phyloP scores from a whole-genome alignment of 2,113 vertebrate genomes.

The Heterocephalus glaber region DNA sequence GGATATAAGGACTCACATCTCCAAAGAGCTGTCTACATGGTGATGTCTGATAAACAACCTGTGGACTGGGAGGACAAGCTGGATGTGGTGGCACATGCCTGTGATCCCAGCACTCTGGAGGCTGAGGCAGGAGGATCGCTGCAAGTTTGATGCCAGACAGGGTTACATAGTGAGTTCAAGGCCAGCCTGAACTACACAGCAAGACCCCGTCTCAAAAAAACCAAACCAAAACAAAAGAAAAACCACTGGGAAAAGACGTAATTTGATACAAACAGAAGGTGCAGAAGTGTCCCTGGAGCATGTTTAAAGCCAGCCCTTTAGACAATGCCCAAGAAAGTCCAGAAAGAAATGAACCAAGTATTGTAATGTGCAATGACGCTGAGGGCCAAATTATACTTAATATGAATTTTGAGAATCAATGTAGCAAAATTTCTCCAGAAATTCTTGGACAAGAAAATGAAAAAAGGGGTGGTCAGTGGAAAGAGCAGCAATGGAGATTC shows the following conservation, averaged over 20 bases:
- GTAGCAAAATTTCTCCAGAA: conserved; percentile 1
- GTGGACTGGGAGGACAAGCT: background rate
- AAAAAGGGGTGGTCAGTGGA: background rate
- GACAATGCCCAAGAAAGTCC: background rate
- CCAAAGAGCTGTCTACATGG: background rate
- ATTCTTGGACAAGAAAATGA: background rate
- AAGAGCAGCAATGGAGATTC: background rate
- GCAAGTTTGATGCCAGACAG: background rate
- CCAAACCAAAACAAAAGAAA: background rate
- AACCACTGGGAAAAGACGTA: background rate
- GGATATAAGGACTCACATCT: background rate
- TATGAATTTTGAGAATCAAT: background rate
- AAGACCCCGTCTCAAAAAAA: background rate
- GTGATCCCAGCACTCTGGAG: background rate
- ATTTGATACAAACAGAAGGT: background rate
- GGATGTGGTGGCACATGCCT: background rate
- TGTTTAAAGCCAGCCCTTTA: background rate
- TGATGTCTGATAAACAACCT: background rate
- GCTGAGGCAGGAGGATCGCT: background rate
- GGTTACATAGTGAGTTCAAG: background rate
- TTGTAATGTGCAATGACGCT: background rate
- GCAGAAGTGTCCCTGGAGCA: background rate
- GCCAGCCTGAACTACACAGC: background rate
- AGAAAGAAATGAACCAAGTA: background rate
- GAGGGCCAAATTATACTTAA: background rate